Conservation (phyloP, 2,113 vertebrate species). For the Osmerus eperlanus region DNA sequence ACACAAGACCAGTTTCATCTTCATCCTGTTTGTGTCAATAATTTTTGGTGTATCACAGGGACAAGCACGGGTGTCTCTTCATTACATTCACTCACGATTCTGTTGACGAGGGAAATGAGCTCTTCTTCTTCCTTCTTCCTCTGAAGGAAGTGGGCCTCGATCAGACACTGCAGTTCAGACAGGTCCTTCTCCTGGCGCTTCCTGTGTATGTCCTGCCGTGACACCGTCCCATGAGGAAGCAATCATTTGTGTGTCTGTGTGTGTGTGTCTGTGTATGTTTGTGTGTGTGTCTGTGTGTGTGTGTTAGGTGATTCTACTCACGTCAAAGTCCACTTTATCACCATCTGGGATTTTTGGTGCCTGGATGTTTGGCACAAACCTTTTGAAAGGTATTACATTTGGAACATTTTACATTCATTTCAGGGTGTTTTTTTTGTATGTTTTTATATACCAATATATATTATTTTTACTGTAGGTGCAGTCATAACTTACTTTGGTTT, state of each 20-base stretch:
- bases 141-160: constrained; percentile 88
- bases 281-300: neutral
- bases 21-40: neutral
- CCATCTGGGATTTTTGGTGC: constrained; percentile 77
- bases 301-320: constrained; percentile 40
- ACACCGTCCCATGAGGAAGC: neutral
- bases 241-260: neutral
- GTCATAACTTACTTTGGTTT: constrained; percentile 71
- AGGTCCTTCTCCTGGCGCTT: constrained; percentile 91
- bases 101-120: constrained; percentile 81
- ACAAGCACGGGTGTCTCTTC: neutral
- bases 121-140: constrained; percentile 90
- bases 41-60: neutral
- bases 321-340: constrained; percentile 79
- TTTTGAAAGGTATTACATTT: constrained; percentile 17
- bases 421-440: no score
- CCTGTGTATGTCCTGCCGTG: constrained; percentile 82
- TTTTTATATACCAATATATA: no score
- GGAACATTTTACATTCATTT: no score
- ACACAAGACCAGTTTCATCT: neutral
- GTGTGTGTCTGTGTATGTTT: neutral
- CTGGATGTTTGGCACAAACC: constrained; percentile 72
- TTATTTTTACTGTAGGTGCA: neutral
- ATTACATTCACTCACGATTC: constrained; percentile 74
- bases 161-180: constrained; percentile 86